A percentile compares a stretch with the other conserved stretches of the same genome.
Conservation (phyloP, 2,888 invertebrate genomes). For the Atrina japonica region DNA sequence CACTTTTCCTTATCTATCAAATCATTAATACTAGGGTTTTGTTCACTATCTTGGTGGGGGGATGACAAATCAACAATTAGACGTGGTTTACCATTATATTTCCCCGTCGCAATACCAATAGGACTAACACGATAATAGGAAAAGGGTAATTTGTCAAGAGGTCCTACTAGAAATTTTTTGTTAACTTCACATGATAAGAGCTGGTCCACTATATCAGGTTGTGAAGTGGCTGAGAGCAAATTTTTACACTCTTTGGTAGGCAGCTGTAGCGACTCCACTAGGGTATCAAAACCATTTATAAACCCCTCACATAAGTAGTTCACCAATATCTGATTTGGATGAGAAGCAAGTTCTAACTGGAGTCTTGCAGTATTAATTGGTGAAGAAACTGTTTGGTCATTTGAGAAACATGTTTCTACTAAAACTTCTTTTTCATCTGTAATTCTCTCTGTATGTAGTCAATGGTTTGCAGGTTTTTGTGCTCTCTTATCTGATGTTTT, state of each 20-base stretch:
- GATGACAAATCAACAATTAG: constrained; percentile 20
- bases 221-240: constrained; percentile 37
- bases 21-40: constrained; percentile 20
- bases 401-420: no score
- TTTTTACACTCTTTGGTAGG: constrained; percentile 38
- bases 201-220: constrained; percentile 29
- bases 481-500: not conserved
- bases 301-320: constrained; percentile 19
- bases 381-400: not conserved
- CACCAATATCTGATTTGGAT: constrained; percentile 21
- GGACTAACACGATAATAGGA: constrained; percentile 40
- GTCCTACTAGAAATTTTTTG: constrained; percentile 47
- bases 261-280: not conserved
- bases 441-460: no score
- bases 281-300: constrained; percentile 30
- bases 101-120: constrained; percentile 42
- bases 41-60: not conserved
- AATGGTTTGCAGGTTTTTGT: not conserved
- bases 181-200: constrained; percentile 41
- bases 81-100: constrained; percentile 34
- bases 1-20: constrained; percentile 30
- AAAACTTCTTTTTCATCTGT: no score
- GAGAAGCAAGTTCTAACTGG: constrained; percentile 8
- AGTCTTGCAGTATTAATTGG: constrained; percentile 4
- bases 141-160: constrained; percentile 39